Evolutionary conservation across 2,113 vertebrate species (phyloP).

Genomic region (Syngnathus typhle): DNA sequence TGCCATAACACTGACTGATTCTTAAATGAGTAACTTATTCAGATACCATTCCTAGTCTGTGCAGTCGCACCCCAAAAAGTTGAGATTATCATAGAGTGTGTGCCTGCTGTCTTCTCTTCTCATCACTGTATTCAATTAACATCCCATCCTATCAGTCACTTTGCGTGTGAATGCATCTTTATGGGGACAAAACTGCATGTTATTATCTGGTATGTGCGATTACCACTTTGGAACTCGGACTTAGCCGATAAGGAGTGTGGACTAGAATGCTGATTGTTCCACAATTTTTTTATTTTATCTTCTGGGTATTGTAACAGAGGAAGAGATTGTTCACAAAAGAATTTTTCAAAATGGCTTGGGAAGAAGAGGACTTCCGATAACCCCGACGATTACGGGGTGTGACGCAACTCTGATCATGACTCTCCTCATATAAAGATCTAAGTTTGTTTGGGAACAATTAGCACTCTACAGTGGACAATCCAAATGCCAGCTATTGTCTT

Average conservation of each 20-base stretch:
- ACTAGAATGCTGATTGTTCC: not conserved
- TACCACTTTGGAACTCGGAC: not conserved
- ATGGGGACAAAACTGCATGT: constrained; percentile 10
- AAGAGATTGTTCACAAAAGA: not conserved
- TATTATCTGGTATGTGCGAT: not conserved
- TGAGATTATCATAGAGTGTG: constrained; percentile 5
- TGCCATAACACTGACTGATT: not conserved
- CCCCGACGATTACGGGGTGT: not conserved
- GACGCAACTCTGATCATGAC: not conserved
- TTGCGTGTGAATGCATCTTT: not conserved
- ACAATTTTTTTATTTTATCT: not conserved
- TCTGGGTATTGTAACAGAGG: not conserved
- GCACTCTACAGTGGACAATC: constrained; percentile 8
- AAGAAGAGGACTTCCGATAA: not conserved
- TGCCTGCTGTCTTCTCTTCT: not conserved
- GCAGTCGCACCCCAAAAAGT: not conserved
- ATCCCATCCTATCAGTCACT: not conserved
- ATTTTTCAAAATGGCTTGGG: not conserved
- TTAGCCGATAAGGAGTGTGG: not conserved
- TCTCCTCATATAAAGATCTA: not conserved
- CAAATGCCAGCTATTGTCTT: not conserved
- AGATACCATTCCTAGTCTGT: not conserved
- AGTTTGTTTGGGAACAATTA: constrained; percentile 15
- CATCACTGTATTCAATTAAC: constrained; percentile 6
- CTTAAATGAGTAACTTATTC: not conserved